These are phyloP conservation scores for Hycleus phaleratus DNA, from an alignment of 1,140 invertebrate genomes.

Conservation along the genomic window DNA sequence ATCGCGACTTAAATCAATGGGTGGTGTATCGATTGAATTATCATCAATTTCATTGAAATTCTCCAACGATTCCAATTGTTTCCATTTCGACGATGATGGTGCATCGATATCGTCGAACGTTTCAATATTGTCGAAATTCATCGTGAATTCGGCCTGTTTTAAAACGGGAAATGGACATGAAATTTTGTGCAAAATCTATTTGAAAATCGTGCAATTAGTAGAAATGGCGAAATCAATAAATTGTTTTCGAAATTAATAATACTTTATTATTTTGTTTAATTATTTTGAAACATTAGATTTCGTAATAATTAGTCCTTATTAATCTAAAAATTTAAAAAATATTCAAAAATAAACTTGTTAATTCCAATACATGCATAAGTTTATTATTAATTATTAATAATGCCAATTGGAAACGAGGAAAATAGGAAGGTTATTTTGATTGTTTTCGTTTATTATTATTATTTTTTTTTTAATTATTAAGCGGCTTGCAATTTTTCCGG, in stretches of 20 bases:
- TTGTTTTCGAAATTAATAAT: constrained; percentile 3
- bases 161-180: constrained; percentile 24
- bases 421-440: neutral
- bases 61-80: neutral
- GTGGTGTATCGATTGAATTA: constrained; percentile 5
- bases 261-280: constrained; percentile 7
- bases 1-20: constrained; percentile 22
- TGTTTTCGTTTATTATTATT: neutral
- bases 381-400: constrained; percentile 4
- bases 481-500: constrained; percentile 29
- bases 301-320: no score
- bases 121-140: constrained; percentile 21
- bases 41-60: constrained; percentile 20
- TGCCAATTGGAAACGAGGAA: neutral
- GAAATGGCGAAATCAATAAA: constrained; percentile 3
- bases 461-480: constrained; percentile 8
- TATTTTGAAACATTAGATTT: constrained; percentile 8
- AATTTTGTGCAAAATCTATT: constrained; percentile 2
- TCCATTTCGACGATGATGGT: neutral
- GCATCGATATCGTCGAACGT: constrained; percentile 24
- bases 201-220: neutral
- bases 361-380: neutral
- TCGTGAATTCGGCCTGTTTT: constrained; percentile 1
- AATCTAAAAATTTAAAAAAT: constrained; percentile 4
- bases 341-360: neutral